Conservation (phyloP, 1,140 invertebrate genomes). For the Zophobas atratus region DNA sequence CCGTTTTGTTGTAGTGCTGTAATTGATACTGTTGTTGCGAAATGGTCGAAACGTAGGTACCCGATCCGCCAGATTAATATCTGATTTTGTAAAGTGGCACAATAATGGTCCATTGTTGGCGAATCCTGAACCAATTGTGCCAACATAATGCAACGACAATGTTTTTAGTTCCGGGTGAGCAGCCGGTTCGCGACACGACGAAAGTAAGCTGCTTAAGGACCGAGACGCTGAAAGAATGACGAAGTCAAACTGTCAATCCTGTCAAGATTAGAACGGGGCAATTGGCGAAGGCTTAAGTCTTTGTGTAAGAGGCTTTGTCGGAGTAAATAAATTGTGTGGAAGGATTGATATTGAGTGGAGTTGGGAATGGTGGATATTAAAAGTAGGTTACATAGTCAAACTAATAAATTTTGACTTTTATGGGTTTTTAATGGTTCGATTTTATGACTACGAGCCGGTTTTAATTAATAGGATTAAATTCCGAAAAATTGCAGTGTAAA, state of each 20-base stretch:
- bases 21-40: constrained; percentile 13
- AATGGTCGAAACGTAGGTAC: neutral
- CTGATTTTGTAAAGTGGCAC: constrained; percentile 16
- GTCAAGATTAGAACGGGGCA: neutral
- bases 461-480: no score
- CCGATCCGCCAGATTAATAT: neutral
- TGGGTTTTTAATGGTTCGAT: no score
- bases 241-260: constrained; percentile 13
- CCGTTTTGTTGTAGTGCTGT: neutral
- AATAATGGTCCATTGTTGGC: constrained; percentile 4
- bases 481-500: no score
- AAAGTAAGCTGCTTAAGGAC: constrained; percentile 15
- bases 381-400: neutral
- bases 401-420: no score
- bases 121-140: neutral
- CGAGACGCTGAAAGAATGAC: neutral
- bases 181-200: neutral
- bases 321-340: neutral
- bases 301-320: constrained; percentile 15
- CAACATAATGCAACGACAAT: neutral
- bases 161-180: neutral
- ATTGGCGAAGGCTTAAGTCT: constrained; percentile 7
- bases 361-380: neutral
- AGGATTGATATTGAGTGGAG: no score
- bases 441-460: no score